These are phyloP conservation scores for Dysdera silvatica DNA, from an alignment of 1,140 invertebrate species.

Conservation along the genomic window DNA sequence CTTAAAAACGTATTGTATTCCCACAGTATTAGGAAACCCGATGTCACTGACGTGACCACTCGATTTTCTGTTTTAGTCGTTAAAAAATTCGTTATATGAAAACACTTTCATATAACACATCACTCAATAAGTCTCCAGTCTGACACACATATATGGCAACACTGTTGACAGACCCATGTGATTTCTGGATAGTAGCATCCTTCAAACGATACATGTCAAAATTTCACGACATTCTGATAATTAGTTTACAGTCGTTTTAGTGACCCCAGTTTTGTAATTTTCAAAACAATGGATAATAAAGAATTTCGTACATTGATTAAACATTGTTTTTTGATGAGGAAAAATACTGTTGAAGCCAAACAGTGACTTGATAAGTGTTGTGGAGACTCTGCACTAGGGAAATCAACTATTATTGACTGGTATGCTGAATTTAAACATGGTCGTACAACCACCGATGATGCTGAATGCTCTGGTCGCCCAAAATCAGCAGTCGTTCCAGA, in stretches of 20 bases:
- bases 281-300: slow-evolving; percentile 3
- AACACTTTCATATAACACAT: not conserved
- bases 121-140: not conserved
- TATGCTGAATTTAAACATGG: slow-evolving; percentile 3
- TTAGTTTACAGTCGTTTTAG: slow-evolving; percentile 1
- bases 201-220: not conserved
- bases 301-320: not conserved
- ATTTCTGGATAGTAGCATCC: not conserved
- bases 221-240: not conserved
- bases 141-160: not conserved
- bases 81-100: too few species aligned
- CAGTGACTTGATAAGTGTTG: not conserved
- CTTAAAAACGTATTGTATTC: too few species aligned
- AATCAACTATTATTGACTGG: not conserved
- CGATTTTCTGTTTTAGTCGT: too few species aligned
- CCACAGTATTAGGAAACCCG: too few species aligned
- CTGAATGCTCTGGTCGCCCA: not conserved
- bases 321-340: not conserved
- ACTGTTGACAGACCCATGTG: not conserved
- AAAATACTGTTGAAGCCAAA: slow-evolving; percentile 1
- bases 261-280: slow-evolving; percentile 2
- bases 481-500: not conserved
- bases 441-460: slow-evolving; percentile 1
- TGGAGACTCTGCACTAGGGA: not conserved
- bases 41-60: too few species aligned